Conservation (phyloP, 2,888 invertebrate species). For the Parnassius apollo region DNA sequence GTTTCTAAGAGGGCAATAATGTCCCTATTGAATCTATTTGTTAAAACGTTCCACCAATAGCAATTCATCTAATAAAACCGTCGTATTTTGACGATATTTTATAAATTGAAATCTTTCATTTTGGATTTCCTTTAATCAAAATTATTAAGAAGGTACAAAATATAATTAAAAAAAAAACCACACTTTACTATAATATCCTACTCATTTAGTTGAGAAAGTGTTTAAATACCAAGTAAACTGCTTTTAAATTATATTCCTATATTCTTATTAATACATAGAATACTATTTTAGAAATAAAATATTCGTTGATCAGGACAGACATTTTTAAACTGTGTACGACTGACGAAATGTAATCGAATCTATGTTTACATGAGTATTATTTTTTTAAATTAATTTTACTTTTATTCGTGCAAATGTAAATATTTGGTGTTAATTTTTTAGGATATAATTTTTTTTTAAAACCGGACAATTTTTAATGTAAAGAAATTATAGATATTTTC, state of each 20-base stretch:
- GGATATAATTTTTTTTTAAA: too few relatives aligned
- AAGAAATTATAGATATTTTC: too few relatives aligned
- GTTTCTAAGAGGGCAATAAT: constrained; percentile 38
- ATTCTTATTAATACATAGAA: constrained; percentile 16
- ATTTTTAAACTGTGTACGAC: constrained; percentile 6
- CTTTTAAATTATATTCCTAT: too few relatives aligned
- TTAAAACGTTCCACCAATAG: constrained; percentile 16
- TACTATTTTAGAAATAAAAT: constrained; percentile 8
- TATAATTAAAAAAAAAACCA: too few relatives aligned
- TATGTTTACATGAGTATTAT: constrained; percentile 3
- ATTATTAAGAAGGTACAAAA: too few relatives aligned
- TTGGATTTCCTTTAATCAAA: too few relatives aligned
- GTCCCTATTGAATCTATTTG: constrained; percentile 29
- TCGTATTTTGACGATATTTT: constrained; percentile 5
- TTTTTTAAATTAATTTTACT: constrained; percentile 7
- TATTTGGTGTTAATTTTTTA: neutral
- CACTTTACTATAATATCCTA: too few relatives aligned
- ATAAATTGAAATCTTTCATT: neutral
- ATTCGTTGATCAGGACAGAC: constrained; percentile 26
- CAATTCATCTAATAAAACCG: constrained; percentile 20
- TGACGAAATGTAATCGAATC: constrained; percentile 8
- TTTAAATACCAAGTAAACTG: too few relatives aligned
- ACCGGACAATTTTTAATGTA: too few relatives aligned
- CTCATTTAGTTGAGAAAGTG: too few relatives aligned
- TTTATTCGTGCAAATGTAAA: constrained; percentile 11